Percentiles rank a stretch among this genome's conserved stretches.
Evolutionary conservation across 2,113 vertebrate genomes (phyloP).

Genomic region (Sylvietta virens): DNA sequence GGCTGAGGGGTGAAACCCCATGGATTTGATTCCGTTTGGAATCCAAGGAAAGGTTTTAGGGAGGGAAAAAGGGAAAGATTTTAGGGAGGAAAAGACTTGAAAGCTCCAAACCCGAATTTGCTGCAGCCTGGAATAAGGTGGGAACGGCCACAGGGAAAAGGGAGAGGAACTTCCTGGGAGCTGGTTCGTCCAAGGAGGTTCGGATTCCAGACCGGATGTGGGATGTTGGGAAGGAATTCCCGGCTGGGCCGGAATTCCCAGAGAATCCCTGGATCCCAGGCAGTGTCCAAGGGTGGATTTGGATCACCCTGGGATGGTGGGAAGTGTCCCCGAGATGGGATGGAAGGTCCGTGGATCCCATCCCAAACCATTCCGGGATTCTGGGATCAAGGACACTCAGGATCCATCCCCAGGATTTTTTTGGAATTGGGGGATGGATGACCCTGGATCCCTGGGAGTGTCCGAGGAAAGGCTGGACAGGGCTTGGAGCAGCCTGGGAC

Average conservation of each 20-base stretch:
- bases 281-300: neutral
- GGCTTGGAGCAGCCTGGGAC: neutral
- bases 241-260: neutral
- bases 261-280: neutral
- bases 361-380: too few species aligned
- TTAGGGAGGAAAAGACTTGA: neutral
- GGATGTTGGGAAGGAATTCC: neutral
- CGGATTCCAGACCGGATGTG: neutral
- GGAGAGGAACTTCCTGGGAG: neutral
- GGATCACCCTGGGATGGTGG: too few species aligned
- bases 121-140: rapidly evolving
- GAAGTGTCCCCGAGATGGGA: too few species aligned
- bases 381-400: too few species aligned
- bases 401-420: too few species aligned
- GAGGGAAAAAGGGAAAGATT: too few species aligned
- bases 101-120: neutral
- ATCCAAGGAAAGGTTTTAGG: neutral
- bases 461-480: neutral
- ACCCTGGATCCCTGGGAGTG: neutral
- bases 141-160: neutral
- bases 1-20: neutral
- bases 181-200: neutral
- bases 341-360: too few species aligned
- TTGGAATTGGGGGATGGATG: too few species aligned
- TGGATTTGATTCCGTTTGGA: rapidly evolving